These are phyloP conservation scores for Plecturocebus donacophilus DNA, from an alignment of 2,113 vertebrate genomes.

Conservation along the genomic window DNA sequence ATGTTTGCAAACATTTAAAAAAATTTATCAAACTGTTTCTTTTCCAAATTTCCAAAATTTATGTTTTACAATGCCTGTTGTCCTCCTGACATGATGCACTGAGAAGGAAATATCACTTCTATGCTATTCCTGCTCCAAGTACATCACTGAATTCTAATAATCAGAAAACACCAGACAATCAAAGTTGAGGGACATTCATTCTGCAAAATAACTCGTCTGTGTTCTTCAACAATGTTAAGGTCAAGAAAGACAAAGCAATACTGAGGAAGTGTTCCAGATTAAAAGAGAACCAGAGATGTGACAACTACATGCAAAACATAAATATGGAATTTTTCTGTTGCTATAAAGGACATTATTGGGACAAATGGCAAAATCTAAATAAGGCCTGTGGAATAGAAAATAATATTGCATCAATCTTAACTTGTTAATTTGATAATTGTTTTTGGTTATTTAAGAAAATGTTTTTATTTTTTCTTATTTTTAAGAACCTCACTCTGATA, in stretches of 20 bases:
- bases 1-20: background rate
- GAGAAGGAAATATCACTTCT: background rate
- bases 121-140: background rate
- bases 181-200: background rate
- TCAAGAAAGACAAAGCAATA: background rate
- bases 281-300: background rate
- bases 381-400: background rate
- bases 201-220: background rate
- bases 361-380: background rate
- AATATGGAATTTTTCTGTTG: background rate
- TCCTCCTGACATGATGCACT: background rate
- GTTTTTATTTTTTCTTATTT: background rate
- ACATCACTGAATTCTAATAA: background rate
- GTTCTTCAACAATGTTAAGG: background rate
- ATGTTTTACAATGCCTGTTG: background rate
- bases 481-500: background rate
- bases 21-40: background rate
- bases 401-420: background rate
- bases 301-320: background rate
- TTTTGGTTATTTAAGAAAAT: background rate
- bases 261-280: background rate
- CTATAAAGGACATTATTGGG: background rate
- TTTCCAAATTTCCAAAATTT: background rate
- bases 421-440: background rate
- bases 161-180: background rate